Evolutionary conservation across 2,888 invertebrate species (phyloP).

Genomic region (Leuctra nigra): DNA sequence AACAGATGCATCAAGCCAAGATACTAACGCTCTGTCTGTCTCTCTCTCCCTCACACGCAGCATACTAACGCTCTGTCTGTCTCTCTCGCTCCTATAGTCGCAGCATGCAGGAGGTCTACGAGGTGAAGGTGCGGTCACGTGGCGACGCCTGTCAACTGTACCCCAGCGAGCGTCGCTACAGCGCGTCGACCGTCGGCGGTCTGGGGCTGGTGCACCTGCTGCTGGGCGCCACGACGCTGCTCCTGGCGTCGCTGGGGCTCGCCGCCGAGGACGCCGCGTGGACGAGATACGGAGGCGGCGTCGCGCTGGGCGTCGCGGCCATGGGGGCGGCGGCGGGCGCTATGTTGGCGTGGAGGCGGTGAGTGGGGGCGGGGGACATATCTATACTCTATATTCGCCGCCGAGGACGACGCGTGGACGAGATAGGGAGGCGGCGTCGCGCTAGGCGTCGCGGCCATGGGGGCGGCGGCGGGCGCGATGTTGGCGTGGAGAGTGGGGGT

Average conservation of each 20-base stretch:
- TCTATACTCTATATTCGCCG: too few species aligned
- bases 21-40: neutral
- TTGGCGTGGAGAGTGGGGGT: slow-evolving; percentile 47
- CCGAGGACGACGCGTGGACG: slow-evolving; percentile 13
- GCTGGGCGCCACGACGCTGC: slow-evolving; percentile 50
- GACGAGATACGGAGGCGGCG: slow-evolving; percentile 21
- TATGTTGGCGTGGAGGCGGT: slow-evolving; percentile 51
- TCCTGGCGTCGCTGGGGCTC: slow-evolving; percentile 50
- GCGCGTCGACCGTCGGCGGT: slow-evolving; percentile 59
- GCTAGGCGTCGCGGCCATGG: slow-evolving; percentile 27
- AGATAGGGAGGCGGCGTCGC: slow-evolving; percentile 24
- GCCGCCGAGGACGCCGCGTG: slow-evolving; percentile 13
- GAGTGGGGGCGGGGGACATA: neutral
- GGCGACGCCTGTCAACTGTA: slow-evolving; percentile 52
- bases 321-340: slow-evolving; percentile 38
- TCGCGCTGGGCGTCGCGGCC: slow-evolving; percentile 28
- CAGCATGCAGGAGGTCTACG: slow-evolving; percentile 60
- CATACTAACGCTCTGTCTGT: neutral
- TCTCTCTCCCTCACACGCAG: neutral
- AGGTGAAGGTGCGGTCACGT: slow-evolving; percentile 57
- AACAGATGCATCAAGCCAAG: neutral
- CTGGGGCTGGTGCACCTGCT: slow-evolving; percentile 55
- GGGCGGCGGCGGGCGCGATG: slow-evolving; percentile 41
- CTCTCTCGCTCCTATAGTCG: neutral
- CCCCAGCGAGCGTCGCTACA: slow-evolving; percentile 60